Base-by-base conservation (phyloP, 1,140 invertebrate species). In the Bombus haemorrhoidalis region DNA sequence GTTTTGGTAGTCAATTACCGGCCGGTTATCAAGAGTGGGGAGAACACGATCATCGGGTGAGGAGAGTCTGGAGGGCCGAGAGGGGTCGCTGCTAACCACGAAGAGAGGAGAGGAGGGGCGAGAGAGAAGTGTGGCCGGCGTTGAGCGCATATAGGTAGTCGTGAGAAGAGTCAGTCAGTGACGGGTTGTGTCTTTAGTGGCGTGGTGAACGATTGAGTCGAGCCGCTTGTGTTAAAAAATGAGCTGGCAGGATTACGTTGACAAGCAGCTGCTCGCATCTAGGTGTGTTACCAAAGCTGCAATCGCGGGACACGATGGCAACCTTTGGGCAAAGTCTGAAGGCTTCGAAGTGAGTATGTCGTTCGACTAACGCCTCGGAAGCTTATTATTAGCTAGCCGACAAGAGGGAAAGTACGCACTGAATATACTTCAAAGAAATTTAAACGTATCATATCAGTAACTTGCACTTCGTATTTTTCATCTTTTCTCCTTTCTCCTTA, bases 231-330 rank as follows among this genome's bases (percentile, higher is more conserved):
- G 89, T 88, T 90, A 86, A 91, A 97, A 95, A 94, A 99, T 98
- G 98, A 98, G 98, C 97, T 99, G 98, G 98, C 98, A 99, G 97
- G 98, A 98, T 97, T 99, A 99, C 96, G 98, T 99, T 95, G 98
- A 99, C 96, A 99, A 98, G 96, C 98, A 99, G 96, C 97, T 99
- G 96, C 96, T 99, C 96, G 98, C 98, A 93, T 98, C 98, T 93
- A 97, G 97, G 95, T 98, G 98, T 97, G 98, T 98, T 91, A 97
- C 97, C 95, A 98, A 98, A 96, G 98, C 98, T 91, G 98, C 98
- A 90, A 99, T 99, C 95, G 98, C 98, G 94, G 98, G 98, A 95
- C 98, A 98, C 95, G 98, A 99, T 95, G 98, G 98, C 95, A 98
- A 98, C 96, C 96, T 99, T 93, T 99, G 98, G 98, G 98, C 98